These are phyloP conservation scores for Atrichornis clamosus DNA, from an alignment of 2,113 vertebrate genomes.

Conservation along the genomic window DNA sequence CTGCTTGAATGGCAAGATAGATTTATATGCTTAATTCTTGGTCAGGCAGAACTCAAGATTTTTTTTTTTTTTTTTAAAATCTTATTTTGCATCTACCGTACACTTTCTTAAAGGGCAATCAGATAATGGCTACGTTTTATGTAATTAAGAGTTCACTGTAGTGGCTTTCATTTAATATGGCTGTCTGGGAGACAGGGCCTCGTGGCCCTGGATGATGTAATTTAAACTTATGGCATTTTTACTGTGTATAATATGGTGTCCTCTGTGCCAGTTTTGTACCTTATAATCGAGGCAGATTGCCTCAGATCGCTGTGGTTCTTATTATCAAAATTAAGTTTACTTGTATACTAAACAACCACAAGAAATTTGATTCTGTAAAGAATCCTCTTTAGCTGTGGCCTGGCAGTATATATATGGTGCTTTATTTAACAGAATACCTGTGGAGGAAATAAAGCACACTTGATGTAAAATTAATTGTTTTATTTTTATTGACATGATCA, in stretches of 20 bases:
- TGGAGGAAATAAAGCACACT: conserved; percentile 97
- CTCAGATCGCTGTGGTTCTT: conserved; percentile 95
- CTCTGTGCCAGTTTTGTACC: conserved; percentile 99
- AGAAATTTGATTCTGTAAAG: conserved; percentile 99
- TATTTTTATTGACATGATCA: conserved; percentile 93
- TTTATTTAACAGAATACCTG: conserved; percentile 98
- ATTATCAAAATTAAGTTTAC: conserved; percentile 98
- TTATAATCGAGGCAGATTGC: conserved; percentile 88
- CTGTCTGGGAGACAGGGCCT: conserved; percentile 89
- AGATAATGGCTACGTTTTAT: conserved; percentile 86
- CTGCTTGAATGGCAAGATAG: conserved; percentile 87
- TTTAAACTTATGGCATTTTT: conserved; percentile 99
- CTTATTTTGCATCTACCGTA: conserved; percentile 82
- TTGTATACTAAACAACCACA: conserved; percentile 98
- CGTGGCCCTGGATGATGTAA: conserved; percentile 83
- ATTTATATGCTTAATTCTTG: conserved; percentile 81
- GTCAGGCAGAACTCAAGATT: conserved; percentile 79
- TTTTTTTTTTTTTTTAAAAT: neutral
- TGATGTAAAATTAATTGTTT: conserved; percentile 98
- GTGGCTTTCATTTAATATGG: conserved; percentile 93
- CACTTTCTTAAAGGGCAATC: conserved; percentile 90
- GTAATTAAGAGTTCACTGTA: conserved; percentile 88
- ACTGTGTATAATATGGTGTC: conserved; percentile 97
- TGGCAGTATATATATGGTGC: conserved; percentile 99
- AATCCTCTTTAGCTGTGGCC: conserved; percentile 98